Conservation (phyloP, 2,113 vertebrate genomes). For the Embiotoca jacksoni region DNA sequence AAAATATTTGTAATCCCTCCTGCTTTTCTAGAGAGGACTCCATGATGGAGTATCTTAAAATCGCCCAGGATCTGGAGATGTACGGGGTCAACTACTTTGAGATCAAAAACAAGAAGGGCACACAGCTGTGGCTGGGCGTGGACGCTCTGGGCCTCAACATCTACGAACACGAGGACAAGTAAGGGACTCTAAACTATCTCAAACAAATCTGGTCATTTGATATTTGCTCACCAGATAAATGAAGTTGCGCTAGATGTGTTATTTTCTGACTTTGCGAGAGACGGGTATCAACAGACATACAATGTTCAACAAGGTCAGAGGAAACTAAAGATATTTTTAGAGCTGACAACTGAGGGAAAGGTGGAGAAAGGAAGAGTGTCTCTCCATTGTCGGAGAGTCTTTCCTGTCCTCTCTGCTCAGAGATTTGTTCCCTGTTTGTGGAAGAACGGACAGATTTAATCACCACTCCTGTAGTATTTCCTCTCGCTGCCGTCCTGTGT, state of each 20-base stretch:
- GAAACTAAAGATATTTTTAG: conserved; percentile 30
- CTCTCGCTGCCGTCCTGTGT: conserved; percentile 9
- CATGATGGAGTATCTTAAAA: conserved; percentile 99
- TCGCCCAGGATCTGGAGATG: conserved; percentile 98
- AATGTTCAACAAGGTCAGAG: background rate
- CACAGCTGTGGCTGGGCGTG: conserved; percentile 96
- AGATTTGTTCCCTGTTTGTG: conserved; percentile 1
- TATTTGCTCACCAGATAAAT: too few relatives aligned
- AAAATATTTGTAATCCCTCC: background rate
- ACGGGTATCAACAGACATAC: background rate
- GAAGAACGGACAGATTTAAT: conserved; percentile 35
- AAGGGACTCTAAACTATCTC: conserved; percentile 61
- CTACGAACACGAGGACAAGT: conserved; percentile 98
- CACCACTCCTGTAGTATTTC: conserved; percentile 33
- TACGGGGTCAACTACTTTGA: conserved; percentile 99
- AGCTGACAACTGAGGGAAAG: conserved; percentile 7
- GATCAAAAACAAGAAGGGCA: conserved; percentile 99
- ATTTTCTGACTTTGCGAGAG: too few relatives aligned
- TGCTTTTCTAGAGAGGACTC: conserved; percentile 91
- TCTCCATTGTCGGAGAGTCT: conserved; percentile 32
- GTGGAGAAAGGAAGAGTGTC: conserved; percentile 26
- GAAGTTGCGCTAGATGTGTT: too few relatives aligned
- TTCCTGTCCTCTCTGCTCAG: conserved; percentile 39
- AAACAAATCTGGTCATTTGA: too few relatives aligned
- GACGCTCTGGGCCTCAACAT: conserved; percentile 98